Evolutionary conservation across 2,797 vertebrate species (phyloP).

Genomic region (Anolis apletophallus): DNA sequence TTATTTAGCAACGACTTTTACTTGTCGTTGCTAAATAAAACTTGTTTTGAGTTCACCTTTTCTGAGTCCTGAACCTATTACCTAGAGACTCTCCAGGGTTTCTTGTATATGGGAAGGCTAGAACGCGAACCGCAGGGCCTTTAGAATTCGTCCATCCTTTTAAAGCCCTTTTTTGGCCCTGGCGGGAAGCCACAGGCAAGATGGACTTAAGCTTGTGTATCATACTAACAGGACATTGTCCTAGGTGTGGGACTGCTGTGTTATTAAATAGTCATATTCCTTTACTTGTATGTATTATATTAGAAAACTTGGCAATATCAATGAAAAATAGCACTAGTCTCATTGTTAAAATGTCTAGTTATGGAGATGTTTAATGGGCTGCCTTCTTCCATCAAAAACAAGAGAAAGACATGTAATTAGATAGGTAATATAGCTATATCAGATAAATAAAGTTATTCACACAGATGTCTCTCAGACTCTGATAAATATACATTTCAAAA

Average conservation of each 20-base stretch:
- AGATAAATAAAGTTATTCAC: conserved; percentile 2
- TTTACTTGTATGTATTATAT: neutral
- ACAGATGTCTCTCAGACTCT: neutral
- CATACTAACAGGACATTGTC: neutral
- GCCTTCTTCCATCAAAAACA: neutral
- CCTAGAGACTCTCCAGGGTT: no score
- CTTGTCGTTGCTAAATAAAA: no score
- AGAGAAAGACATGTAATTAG: neutral
- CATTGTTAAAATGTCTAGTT: conserved; percentile 14
- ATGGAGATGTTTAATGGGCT: neutral
- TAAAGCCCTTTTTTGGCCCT: no score
- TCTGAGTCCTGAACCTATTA: no score
- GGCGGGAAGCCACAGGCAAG: no score
- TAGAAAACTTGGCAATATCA: conserved; percentile 35
- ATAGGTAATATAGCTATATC: neutral
- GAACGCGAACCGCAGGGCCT: no score
- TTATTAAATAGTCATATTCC: neutral
- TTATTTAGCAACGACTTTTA: no score
- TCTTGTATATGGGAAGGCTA: no score
- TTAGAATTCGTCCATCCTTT: no score
- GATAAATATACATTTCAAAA: conserved; percentile 5
- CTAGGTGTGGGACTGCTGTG: neutral
- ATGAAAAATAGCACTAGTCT: conserved; percentile 19
- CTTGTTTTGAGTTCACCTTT: no score
- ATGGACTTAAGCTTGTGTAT: no score